A percentile compares a stretch with the other conserved stretches of the same genome.
Conservation (phyloP, 2,113 vertebrate species). For the Nettapus auritus region DNA sequence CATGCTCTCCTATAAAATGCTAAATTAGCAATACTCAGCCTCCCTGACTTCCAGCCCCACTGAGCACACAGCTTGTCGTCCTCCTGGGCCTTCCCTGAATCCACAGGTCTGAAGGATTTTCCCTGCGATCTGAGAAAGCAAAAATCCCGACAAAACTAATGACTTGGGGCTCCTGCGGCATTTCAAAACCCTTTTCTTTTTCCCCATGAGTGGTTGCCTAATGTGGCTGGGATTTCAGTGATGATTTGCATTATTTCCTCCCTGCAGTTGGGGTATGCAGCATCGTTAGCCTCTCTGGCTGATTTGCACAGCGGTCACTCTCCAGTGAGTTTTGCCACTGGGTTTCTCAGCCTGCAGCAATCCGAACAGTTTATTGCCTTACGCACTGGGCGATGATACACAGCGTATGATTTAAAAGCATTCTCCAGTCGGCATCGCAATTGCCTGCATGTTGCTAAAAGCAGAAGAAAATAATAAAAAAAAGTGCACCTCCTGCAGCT, state of each 20-base stretch:
- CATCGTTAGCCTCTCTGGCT: neutral
- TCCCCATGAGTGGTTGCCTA: constrained; percentile 15
- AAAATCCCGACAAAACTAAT: constrained; percentile 19
- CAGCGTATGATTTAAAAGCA: neutral
- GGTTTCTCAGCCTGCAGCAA: neutral
- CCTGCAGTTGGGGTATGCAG: neutral
- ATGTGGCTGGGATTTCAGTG: constrained; percentile 2
- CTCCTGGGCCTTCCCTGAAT: neutral
- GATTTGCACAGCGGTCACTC: neutral
- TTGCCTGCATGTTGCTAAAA: rapidly evolving
- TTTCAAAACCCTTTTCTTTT: constrained; percentile 29
- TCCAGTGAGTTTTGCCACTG: neutral
- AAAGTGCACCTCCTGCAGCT: neutral
- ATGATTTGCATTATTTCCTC: constrained; percentile 20
- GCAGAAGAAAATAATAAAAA: neutral
- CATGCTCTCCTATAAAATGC: neutral
- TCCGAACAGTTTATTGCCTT: neutral
- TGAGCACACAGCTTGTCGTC: neutral
- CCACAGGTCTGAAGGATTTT: neutral
- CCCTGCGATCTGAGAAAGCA: neutral
- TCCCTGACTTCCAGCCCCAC: neutral
- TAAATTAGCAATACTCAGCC: constrained; percentile 13
- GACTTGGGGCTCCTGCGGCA: neutral
- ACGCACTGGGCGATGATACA: neutral
- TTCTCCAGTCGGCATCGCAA: neutral